phyloP scores from a whole-genome alignment of 92 coral and sea anemone species.

The Metridium senile region DNA sequence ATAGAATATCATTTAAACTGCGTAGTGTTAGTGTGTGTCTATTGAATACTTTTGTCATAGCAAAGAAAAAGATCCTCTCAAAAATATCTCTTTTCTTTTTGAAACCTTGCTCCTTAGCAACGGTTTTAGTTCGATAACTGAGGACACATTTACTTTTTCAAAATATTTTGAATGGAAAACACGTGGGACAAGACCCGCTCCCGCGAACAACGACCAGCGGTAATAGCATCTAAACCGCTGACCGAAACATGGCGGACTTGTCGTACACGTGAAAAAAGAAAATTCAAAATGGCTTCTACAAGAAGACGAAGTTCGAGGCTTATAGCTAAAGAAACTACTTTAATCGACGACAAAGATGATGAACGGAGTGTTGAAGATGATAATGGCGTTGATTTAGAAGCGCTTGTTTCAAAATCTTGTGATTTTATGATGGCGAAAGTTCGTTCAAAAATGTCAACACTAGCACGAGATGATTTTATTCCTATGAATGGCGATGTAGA shows the following conservation, averaged over 20 bases:
- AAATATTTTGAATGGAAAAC: constrained; percentile 32
- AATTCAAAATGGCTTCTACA: constrained; percentile 15
- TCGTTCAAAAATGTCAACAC: neutral
- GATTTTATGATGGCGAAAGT: constrained; percentile 31
- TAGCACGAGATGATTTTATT: neutral
- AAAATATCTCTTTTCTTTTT: neutral
- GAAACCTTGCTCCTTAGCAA: neutral
- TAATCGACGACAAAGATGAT: constrained; percentile 25
- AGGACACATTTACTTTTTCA: constrained; percentile 14
- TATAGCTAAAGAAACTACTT: constrained; percentile 19
- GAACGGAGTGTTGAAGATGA: constrained; percentile 22
- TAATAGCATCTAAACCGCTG: neutral
- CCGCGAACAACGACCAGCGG: constrained; percentile 25
- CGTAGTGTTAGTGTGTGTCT: no score
- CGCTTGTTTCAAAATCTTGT: constrained; percentile 18
- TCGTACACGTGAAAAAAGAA: neutral
- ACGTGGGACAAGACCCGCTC: constrained; percentile 11
- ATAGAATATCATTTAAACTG: no score
- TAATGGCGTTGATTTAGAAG: constrained; percentile 21
- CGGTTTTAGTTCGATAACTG: neutral
- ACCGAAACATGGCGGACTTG: neutral
- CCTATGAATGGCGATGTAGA: neutral
- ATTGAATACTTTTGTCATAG: neutral
- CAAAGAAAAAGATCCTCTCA: neutral
- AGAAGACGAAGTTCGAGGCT: constrained; percentile 48